Conservation (phyloP, 2,797 vertebrate species). For the Columba guinea region DNA sequence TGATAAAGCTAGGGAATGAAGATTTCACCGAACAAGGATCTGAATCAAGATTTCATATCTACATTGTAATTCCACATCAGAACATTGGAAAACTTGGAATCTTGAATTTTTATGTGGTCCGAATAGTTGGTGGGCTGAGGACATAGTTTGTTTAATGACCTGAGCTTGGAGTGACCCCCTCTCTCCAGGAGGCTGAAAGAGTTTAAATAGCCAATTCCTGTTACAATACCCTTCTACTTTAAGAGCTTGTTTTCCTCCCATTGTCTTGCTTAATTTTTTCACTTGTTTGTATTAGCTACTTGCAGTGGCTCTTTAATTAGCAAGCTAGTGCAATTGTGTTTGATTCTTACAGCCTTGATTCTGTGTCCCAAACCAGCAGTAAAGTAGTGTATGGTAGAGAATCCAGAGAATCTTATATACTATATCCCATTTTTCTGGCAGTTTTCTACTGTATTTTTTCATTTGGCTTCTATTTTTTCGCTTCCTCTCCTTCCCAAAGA, state of each 20-base stretch:
- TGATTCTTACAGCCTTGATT: neutral
- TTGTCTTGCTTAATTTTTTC: neutral
- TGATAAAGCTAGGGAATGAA: conserved; percentile 12
- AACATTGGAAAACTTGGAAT: neutral
- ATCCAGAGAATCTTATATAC: neutral
- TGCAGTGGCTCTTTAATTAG: conserved; percentile 51
- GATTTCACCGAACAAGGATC: neutral
- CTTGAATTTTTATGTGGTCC: neutral
- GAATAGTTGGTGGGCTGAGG: neutral
- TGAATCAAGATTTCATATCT: neutral
- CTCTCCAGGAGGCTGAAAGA: neutral
- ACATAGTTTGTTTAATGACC: neutral
- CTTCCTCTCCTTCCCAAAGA: neutral
- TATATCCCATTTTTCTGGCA: neutral
- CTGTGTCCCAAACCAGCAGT: neutral
- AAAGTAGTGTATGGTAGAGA: neutral
- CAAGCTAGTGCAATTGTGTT: conserved; percentile 6
- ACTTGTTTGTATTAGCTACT: neutral
- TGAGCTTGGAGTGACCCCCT: neutral
- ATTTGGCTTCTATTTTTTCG: neutral
- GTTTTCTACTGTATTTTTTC: neutral
- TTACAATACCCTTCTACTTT: neutral
- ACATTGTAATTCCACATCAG: neutral
- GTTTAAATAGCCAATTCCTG: neutral
- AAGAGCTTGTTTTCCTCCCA: neutral